phyloP scores from a whole-genome alignment of 2,113 vertebrate genomes.

The Heterocephalus glaber region DNA sequence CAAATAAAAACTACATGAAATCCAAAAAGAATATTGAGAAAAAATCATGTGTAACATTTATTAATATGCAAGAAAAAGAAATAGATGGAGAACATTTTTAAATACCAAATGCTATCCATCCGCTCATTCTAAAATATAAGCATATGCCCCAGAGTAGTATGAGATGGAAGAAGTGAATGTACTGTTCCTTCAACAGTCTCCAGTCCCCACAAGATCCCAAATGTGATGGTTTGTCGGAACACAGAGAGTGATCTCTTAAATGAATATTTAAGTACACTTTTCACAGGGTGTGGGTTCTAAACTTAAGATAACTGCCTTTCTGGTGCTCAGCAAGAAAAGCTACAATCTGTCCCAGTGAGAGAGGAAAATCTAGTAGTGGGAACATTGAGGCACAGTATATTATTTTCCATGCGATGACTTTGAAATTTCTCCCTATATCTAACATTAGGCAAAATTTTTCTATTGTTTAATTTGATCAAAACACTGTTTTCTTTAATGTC shows the following conservation, averaged over 20 bases:
- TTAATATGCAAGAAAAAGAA: slow-evolving; percentile 30
- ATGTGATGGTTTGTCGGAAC: not conserved
- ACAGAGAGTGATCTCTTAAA: not conserved
- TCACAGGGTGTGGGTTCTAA: not conserved
- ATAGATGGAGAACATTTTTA: slow-evolving; percentile 52
- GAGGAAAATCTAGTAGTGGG: not conserved
- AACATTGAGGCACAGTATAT: not conserved
- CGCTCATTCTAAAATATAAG: not conserved
- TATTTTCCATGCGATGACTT: not conserved
- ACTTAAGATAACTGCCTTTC: not conserved
- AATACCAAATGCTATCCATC: slow-evolving; percentile 54
- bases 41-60: slow-evolving; percentile 8
- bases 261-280: not conserved
- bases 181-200: slow-evolving; percentile 29
- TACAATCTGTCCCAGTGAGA: not conserved
- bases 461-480: not conserved
- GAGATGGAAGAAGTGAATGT: not conserved
- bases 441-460: not conserved
- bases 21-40: not conserved
- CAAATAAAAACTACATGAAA: not conserved
- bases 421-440: not conserved
- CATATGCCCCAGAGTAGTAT: not conserved
- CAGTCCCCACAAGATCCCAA: not conserved
- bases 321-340: not conserved
- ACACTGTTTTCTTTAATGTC: not conserved